Evolutionary conservation across 2,113 vertebrate species (phyloP).

Genomic region (Bujurquina vittata): DNA sequence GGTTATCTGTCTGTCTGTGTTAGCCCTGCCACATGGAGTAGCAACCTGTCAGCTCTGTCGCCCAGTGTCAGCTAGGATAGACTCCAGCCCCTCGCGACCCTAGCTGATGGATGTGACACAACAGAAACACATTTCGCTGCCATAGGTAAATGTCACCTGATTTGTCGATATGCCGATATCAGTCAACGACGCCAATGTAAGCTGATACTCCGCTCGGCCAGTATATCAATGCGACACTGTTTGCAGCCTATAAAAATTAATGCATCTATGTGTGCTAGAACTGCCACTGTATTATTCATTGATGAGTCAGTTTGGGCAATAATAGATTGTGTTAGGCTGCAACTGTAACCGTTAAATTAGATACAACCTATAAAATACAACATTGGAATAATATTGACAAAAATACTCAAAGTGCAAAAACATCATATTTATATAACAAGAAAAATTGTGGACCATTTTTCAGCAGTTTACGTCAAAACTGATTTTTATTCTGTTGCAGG

Average conservation of each 20-base stretch:
- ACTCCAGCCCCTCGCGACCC: background rate
- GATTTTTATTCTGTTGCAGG: background rate
- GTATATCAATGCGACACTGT: background rate
- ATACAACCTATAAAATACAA: slow-evolving; percentile 1
- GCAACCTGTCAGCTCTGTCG: background rate
- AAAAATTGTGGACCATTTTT: background rate
- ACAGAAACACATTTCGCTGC: background rate
- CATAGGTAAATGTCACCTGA: slow-evolving; percentile 1
- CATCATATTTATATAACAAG: background rate
- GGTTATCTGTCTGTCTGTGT: slow-evolving; percentile 4
- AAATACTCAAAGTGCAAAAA: background rate
- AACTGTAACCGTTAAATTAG: background rate
- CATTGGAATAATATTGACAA: background rate
- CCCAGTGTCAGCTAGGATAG: background rate
- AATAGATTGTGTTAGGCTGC: accelerated
- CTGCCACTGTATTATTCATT: background rate
- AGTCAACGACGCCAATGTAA: background rate
- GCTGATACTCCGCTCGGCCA: background rate
- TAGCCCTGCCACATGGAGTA: background rate
- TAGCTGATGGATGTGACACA: background rate
- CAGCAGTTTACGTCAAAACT: background rate
- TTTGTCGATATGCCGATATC: background rate
- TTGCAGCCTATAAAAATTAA: background rate
- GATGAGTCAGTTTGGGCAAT: background rate
- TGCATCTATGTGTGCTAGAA: background rate